Evolutionary conservation across 2,113 vertebrate species (phyloP), one percentile per base, ranked within the genome.

Genomic region (Apteryx owenii): DNA sequence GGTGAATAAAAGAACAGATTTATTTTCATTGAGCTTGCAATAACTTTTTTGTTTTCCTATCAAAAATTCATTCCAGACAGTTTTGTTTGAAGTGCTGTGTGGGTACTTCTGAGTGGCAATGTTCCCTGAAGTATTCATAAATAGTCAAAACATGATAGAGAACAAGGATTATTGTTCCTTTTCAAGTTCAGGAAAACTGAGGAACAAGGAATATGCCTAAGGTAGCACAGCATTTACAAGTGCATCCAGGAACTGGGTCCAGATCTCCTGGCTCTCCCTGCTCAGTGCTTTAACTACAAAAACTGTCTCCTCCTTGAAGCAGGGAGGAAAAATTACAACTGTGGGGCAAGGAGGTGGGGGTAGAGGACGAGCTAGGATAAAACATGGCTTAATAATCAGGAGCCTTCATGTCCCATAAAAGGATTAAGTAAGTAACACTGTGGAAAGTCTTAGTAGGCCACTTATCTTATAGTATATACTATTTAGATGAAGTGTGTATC

Each of bases 81-180:
- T 11, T 82, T 82, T 20, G 12, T 46, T 51, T 26, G 60, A 79
- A 66, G 33, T n/a, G 19, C 29, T 58, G 10, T 1, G 1, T 36
- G 72, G 3, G 3, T 18, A 10, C 72, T 83, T 31, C 73, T 70
- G 83, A 53, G 8, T 22, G 9, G 12, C 4, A 31, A 29, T 19
- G 36, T 38, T 64, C 81, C 72, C 72, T 58, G 4, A 80, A 89
- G 64, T 48, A 71, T n/a, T 48, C 42, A 4, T 15, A 60, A 79
- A 25, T 7, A 9, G 5, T 36, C 44, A 44, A 87, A 84, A 36
- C 5, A 0, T 2, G 19, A 0, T 2, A 14, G 58, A 56, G 40
- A 9, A 19, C 0, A 10, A 40, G 36, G 28, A 12, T 6, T 31
- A 48, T 20, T 70, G 5, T 33, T 89, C 82, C 56, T 73, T 71